A percentile compares a stretch with the other conserved stretches of the same genome.
These are phyloP conservation scores for Oryctolagus cuniculus DNA, from an alignment of 2,113 vertebrate genomes.

Conservation along the genomic window DNA sequence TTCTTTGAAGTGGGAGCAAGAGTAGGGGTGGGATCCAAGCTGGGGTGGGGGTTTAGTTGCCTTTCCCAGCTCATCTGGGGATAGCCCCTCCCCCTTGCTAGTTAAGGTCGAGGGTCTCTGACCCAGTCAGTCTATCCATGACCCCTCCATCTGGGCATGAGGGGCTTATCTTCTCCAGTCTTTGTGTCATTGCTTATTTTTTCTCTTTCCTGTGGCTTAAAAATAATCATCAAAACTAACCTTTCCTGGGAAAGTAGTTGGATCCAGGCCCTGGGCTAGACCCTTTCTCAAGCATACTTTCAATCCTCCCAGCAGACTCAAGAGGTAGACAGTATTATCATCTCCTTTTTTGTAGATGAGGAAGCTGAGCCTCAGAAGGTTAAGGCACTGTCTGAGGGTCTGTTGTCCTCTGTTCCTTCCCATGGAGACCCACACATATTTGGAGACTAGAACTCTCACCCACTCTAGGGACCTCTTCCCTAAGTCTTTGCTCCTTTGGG, in stretches of 20 bases:
- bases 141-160: neutral
- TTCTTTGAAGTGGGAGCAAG: neutral
- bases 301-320: neutral
- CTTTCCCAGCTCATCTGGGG: neutral
- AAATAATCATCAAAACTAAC: neutral
- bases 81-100: neutral
- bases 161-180: neutral
- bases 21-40: neutral
- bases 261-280: neutral
- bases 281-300: neutral
- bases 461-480: neutral
- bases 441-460: neutral
- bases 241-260: neutral
- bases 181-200: neutral
- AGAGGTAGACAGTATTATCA: neutral
- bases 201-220: neutral
- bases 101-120: neutral
- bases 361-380: neutral
- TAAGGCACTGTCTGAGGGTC: neutral
- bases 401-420: neutral
- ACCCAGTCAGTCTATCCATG: neutral
- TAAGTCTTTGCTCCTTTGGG: neutral
- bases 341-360: neutral
- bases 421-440: neutral
- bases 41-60: neutral